phyloP scores from a whole-genome alignment of 1,140 invertebrate genomes.

The Drosophila bocqueti region DNA sequence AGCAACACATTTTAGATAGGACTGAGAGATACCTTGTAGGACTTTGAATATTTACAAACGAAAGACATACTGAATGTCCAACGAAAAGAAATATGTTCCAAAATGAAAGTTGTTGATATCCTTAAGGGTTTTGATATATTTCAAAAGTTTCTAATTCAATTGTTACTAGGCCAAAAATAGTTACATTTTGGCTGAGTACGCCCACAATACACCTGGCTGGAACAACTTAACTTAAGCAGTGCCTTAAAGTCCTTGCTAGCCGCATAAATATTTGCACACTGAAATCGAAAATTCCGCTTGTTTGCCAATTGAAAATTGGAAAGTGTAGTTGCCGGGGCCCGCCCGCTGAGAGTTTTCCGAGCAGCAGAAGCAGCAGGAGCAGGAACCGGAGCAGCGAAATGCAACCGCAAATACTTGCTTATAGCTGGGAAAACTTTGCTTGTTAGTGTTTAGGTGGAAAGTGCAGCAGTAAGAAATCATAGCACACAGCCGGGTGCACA shows the following conservation, averaged over 20 bases:
- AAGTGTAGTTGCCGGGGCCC: conserved; percentile 44
- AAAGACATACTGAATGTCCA: background rate
- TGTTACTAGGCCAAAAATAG: background rate
- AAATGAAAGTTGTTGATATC: background rate
- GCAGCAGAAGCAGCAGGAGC: conserved; percentile 6
- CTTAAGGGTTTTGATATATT: too few relatives aligned
- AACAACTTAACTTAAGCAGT: conserved; percentile 26
- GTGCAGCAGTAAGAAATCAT: conserved; percentile 65
- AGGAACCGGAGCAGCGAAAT: conserved; percentile 35
- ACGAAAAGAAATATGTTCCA: background rate
- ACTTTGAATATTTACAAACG: background rate
- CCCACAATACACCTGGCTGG: conserved; percentile 1
- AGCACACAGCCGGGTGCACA: conserved; percentile 38
- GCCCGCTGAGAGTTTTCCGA: conserved; percentile 41
- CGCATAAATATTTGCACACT: conserved; percentile 63
- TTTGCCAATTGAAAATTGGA: conserved; percentile 71
- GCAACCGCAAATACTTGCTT: conserved; percentile 74
- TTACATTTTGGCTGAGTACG: background rate
- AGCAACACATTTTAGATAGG: background rate
- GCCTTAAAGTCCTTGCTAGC: conserved; percentile 38
- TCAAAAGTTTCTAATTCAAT: background rate
- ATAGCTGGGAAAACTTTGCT: conserved; percentile 68
- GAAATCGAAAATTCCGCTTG: conserved; percentile 69
- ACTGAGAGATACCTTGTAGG: conserved; percentile 5
- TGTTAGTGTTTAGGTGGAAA: conserved; percentile 68